A percentile compares a stretch with the other conserved stretches of the same genome.
Evolutionary conservation across 2,888 invertebrate species (phyloP).

Genomic region (Agapostemon virescens): DNA sequence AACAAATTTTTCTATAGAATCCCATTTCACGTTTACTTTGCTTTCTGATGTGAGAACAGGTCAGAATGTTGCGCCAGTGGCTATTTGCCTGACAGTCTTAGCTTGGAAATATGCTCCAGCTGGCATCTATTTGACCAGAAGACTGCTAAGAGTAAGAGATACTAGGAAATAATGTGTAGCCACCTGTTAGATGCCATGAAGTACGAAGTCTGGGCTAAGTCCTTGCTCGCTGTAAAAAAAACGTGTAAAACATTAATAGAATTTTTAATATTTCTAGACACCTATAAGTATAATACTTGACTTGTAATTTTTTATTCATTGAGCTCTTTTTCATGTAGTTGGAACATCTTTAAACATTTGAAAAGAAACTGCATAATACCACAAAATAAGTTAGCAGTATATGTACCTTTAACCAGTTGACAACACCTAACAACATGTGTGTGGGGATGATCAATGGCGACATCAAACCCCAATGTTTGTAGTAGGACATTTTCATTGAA

Average conservation of each 20-base stretch:
- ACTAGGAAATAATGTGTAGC: slow-evolving; percentile 72
- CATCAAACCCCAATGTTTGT: slow-evolving; percentile 98
- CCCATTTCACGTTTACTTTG: slow-evolving; percentile 57
- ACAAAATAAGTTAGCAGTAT: slow-evolving; percentile 61
- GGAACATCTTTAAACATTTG: slow-evolving; percentile 9
- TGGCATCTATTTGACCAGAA: slow-evolving; percentile 68
- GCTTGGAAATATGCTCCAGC: slow-evolving; percentile 64
- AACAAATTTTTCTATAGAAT: slow-evolving; percentile 4
- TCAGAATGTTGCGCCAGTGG: slow-evolving; percentile 69
- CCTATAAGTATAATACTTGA: neutral
- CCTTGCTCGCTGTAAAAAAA: slow-evolving; percentile 91
- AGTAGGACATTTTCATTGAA: slow-evolving; percentile 98
- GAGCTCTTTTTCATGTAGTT: neutral
- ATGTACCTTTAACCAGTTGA: slow-evolving; percentile 95
- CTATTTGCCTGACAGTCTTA: slow-evolving; percentile 66
- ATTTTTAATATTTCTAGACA: neutral
- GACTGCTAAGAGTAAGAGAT: slow-evolving; percentile 70
- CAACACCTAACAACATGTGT: slow-evolving; percentile 98
- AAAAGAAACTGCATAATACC: neutral
- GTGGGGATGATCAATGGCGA: slow-evolving; percentile 98
- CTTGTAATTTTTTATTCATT: neutral
- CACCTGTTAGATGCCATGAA: slow-evolving; percentile 99
- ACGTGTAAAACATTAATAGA: slow-evolving; percentile 23
- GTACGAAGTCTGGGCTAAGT: slow-evolving; percentile 98
- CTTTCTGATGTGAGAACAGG: slow-evolving; percentile 49